Percentiles rank a stretch among this genome's conserved stretches.
Evolutionary conservation across 2,888 invertebrate species (phyloP).

Genomic region (Eudasyphora cyanicolor): DNA sequence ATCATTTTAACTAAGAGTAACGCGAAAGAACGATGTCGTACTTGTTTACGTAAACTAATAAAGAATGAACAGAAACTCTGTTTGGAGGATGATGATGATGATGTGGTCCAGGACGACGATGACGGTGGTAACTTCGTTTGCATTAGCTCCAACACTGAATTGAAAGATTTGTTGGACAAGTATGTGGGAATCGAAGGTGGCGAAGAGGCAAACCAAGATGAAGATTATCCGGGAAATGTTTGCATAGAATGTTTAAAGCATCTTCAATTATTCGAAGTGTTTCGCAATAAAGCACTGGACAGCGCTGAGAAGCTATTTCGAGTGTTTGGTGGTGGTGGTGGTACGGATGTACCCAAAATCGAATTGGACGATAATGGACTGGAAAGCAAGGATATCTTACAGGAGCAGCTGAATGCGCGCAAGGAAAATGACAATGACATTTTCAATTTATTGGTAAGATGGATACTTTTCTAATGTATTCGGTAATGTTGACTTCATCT

Average conservation of each 20-base stretch:
- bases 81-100: neutral
- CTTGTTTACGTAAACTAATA: conserved; percentile 70
- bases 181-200: conserved; percentile 59
- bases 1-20: conserved; percentile 67
- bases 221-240: conserved; percentile 68
- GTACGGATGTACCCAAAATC: conserved; percentile 49
- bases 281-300: conserved; percentile 68
- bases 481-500: too few species aligned
- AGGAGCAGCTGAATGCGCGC: neutral
- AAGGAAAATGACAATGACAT: conserved; percentile 52
- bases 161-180: conserved; percentile 65
- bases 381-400: conserved; percentile 29
- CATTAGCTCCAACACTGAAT: conserved; percentile 56
- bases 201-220: conserved; percentile 31
- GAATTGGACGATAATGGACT: conserved; percentile 68
- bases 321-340: conserved; percentile 58
- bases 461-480: neutral
- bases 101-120: neutral
- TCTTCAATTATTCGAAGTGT: conserved; percentile 68
- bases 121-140: conserved; percentile 44
- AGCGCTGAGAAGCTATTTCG: conserved; percentile 67
- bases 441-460: conserved; percentile 63
- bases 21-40: conserved; percentile 70
- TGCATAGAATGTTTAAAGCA: conserved; percentile 69
- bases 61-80: conserved; percentile 46